Evolutionary conservation across 2,113 vertebrate genomes (phyloP).

Genomic region (Spilogale gracilis): DNA sequence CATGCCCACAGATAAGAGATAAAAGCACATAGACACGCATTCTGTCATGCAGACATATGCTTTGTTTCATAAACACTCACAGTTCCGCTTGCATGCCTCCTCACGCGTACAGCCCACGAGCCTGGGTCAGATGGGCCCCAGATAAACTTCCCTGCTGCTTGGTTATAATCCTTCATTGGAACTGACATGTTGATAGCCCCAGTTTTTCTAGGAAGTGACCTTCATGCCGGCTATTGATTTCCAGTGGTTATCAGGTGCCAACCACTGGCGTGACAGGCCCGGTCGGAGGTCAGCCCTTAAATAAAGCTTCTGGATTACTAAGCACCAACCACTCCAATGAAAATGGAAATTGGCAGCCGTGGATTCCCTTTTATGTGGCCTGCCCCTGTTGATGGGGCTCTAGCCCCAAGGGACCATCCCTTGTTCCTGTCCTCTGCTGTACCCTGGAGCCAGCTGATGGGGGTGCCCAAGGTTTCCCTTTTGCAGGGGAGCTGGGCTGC

Average conservation of each 20-base stretch:
- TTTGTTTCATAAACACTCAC: neutral
- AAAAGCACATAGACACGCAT: neutral
- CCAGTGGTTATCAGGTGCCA: slow-evolving; percentile 89
- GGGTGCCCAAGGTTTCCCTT: neutral
- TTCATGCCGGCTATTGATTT: slow-evolving; percentile 92
- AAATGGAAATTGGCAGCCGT: slow-evolving; percentile 90
- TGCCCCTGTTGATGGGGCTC: slow-evolving; percentile 83
- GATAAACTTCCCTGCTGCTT: slow-evolving; percentile 87
- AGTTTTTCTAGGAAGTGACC: slow-evolving; percentile 94
- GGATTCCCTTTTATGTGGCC: slow-evolving; percentile 85
- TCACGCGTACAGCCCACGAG: neutral
- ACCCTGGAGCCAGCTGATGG: neutral
- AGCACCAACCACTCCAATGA: slow-evolving; percentile 89
- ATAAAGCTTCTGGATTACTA: slow-evolving; percentile 93
- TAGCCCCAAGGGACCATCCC: neutral
- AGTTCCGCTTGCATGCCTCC: no score
- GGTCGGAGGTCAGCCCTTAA: slow-evolving; percentile 94
- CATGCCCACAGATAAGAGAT: neutral
- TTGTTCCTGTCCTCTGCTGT: slow-evolving; percentile 53
- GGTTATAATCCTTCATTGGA: slow-evolving; percentile 92
- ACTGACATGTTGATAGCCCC: slow-evolving; percentile 92
- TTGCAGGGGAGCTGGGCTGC: neutral
- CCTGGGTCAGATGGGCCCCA: slow-evolving; percentile 60
- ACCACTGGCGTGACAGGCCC: slow-evolving; percentile 90
- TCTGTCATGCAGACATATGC: neutral